Conservation (phyloP, 2,797 vertebrate genomes). For the Prionace glauca region DNA sequence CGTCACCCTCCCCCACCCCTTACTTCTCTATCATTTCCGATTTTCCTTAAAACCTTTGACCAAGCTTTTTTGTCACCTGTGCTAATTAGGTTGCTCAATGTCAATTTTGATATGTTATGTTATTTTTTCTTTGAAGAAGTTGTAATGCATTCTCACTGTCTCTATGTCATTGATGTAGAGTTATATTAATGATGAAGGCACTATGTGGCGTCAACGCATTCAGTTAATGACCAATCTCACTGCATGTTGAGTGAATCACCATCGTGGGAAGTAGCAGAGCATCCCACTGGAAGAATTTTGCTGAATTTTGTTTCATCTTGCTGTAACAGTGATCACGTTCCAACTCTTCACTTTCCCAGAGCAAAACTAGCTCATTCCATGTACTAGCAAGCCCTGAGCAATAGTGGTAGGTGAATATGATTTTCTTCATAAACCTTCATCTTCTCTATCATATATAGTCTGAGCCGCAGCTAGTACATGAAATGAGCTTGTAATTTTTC, state of each 20-base stretch:
- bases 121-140: background rate
- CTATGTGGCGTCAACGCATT: background rate
- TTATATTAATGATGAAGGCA: background rate
- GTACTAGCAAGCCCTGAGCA: background rate
- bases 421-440: background rate
- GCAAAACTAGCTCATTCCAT: background rate
- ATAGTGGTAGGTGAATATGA: background rate
- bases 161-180: background rate
- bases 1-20: no score
- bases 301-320: background rate
- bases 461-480: background rate
- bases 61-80: background rate
- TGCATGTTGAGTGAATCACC: background rate
- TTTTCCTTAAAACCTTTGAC: background rate
- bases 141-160: background rate
- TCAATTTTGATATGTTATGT: no score
- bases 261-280: background rate
- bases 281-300: background rate
- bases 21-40: background rate
- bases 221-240: background rate
- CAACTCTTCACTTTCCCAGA: background rate
- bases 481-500: background rate
- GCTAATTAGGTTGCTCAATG: background rate
- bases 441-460: background rate
- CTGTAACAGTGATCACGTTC: background rate